Conservation (phyloP, 30 jellyfish, hydroid and myxozoan genomes). For the Aurelia sp. region DNA sequence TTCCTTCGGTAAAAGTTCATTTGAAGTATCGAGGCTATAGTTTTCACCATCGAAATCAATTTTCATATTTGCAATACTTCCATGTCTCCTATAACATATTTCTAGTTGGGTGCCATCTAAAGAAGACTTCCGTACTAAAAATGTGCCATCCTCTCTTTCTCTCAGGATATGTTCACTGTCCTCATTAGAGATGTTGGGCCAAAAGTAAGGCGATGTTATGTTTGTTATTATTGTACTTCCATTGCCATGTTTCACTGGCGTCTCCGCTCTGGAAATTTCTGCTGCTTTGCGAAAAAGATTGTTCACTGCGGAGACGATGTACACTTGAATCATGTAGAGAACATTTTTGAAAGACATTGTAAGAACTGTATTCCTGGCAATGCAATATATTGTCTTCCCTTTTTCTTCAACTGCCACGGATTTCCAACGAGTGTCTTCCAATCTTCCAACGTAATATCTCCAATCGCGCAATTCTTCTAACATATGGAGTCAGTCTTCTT, state of each 20-base stretch:
- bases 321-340: not conserved
- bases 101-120: constrained; percentile 2
- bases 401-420: no score
- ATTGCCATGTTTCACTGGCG: not conserved
- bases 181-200: constrained; percentile 36
- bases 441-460: no score
- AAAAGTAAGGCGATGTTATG: constrained; percentile 36
- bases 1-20: constrained; percentile 24
- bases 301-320: not conserved
- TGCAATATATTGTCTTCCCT: no score
- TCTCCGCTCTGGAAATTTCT: not conserved
- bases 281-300: not conserved
- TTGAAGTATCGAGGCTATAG: constrained; percentile 49
- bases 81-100: constrained; percentile 26
- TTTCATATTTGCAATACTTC: constrained; percentile 29
- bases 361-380: not conserved
- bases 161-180: constrained; percentile 20
- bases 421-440: no score
- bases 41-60: constrained; percentile 17
- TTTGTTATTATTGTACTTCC: not conserved
- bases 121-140: constrained; percentile 1
- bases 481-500: no score
- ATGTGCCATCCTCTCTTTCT: constrained; percentile 41
- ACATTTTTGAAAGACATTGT: not conserved
- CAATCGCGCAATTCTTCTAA: no score